These are phyloP conservation scores for Bradypodion pumilum DNA, from an alignment of 2,797 vertebrate genomes.

Conservation along the genomic window DNA sequence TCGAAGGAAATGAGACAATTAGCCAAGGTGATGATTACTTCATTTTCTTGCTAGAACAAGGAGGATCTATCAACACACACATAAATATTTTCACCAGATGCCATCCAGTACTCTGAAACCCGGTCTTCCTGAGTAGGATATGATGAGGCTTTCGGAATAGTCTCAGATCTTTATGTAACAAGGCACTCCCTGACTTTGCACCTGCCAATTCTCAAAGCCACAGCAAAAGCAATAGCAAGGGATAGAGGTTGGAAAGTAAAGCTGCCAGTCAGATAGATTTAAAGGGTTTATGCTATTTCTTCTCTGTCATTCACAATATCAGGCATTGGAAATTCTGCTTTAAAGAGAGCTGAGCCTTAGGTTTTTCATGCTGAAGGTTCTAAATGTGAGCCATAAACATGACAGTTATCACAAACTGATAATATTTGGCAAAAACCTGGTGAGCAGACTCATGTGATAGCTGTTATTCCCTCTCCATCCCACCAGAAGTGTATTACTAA, in stretches of 20 bases:
- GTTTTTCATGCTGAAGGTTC: conserved; percentile 65
- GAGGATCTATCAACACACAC: too few species aligned
- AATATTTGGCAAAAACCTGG: conserved; percentile 67
- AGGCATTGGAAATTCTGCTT: conserved; percentile 65
- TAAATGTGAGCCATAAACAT: conserved; percentile 71
- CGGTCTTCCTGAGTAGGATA: too few species aligned
- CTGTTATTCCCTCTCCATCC: conserved; percentile 58
- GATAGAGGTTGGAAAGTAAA: conserved; percentile 46
- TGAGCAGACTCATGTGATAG: conserved; percentile 65
- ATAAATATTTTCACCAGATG: too few species aligned
- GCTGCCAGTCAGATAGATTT: conserved; percentile 56
- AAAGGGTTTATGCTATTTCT: conserved; percentile 63
- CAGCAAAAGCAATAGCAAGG: conserved; percentile 16
- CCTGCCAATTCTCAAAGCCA: background rate
- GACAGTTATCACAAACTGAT: too few species aligned
- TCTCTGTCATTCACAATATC: conserved; percentile 72
- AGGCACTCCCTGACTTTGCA: background rate
- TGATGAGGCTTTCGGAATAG: too few species aligned
- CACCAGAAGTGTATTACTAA: conserved; percentile 62
- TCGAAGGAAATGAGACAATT: too few species aligned
- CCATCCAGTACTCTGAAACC: too few species aligned
- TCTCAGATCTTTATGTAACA: background rate
- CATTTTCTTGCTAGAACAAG: too few species aligned
- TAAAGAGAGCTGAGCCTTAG: conserved; percentile 63
- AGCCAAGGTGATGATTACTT: too few species aligned